A percentile compares a stretch with the other conserved stretches of the same genome.
Evolutionary conservation across 2,888 invertebrate genomes (phyloP).

Genomic region (Pediacus dermestoides): DNA sequence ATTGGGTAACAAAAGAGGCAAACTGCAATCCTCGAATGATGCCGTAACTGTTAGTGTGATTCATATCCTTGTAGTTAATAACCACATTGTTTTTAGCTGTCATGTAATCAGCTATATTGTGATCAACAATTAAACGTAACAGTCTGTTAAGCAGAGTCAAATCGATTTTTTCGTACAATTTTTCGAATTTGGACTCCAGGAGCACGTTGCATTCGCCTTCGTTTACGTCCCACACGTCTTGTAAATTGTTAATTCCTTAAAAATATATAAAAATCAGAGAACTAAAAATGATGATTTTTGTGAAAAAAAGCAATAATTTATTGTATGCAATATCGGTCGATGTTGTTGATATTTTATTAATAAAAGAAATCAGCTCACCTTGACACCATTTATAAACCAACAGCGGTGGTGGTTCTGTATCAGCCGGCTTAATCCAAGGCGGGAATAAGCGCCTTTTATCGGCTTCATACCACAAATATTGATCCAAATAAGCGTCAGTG

Average conservation of each 20-base stretch:
- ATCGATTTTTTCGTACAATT: conserved; percentile 99
- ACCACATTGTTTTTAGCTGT: conserved; percentile 99
- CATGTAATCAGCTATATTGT: conserved; percentile 99
- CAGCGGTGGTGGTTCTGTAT: conserved; percentile 92
- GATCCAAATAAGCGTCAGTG: conserved; percentile 98
- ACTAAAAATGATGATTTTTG: no score
- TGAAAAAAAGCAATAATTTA: no score
- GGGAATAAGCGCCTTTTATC: conserved; percentile 96
- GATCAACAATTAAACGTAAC: conserved; percentile 95
- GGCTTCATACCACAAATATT: conserved; percentile 99
- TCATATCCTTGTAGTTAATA: conserved; percentile 99
- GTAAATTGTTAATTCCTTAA: conserved; percentile 87
- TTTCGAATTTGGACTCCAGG: conserved; percentile 95
- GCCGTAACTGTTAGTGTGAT: conserved; percentile 99
- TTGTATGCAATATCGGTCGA: no score
- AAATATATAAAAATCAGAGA: no score
- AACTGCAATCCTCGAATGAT: conserved; percentile 86
- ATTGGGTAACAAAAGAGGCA: conserved; percentile 98
- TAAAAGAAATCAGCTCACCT: conserved; percentile 55
- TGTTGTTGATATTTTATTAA: no score
- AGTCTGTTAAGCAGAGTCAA: conserved; percentile 94
- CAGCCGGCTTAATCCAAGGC: conserved; percentile 99
- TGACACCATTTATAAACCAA: conserved; percentile 99
- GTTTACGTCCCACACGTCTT: conserved; percentile 98
- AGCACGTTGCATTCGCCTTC: conserved; percentile 99